A percentile compares a stretch with the other conserved stretches of the same genome.
Conservation (phyloP, 1,140 invertebrate genomes). For the Conus betulinus region DNA sequence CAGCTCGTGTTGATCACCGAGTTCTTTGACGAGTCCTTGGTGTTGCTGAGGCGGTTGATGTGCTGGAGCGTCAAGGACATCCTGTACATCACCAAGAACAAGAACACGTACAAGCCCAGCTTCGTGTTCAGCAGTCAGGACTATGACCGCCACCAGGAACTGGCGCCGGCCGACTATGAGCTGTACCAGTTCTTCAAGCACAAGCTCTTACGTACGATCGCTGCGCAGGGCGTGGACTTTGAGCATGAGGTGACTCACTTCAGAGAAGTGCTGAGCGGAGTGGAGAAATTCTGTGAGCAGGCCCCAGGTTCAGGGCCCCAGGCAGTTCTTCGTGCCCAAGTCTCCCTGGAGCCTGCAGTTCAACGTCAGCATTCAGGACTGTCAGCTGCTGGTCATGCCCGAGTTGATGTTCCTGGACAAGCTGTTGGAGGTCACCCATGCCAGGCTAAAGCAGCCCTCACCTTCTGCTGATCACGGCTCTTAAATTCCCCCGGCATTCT, state of each 20-base stretch:
- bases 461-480: too few species aligned
- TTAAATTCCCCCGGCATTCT: too few species aligned
- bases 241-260: conserved; percentile 57
- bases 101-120: conserved; percentile 43
- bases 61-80: conserved; percentile 70
- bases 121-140: conserved; percentile 46
- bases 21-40: conserved; percentile 67
- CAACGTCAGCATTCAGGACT: conserved; percentile 46
- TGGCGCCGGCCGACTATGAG: conserved; percentile 57
- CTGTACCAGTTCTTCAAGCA: conserved; percentile 58
- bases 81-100: conserved; percentile 64
- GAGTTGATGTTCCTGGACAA: conserved; percentile 53
- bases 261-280: conserved; percentile 44
- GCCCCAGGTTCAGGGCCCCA: neutral
- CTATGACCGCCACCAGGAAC: conserved; percentile 42
- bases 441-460: too few species aligned
- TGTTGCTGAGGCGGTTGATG: conserved; percentile 60
- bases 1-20: conserved; percentile 65
- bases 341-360: conserved; percentile 56
- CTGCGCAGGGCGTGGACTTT: conserved; percentile 50
- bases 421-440: conserved; percentile 1
- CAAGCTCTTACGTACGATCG: conserved; percentile 49
- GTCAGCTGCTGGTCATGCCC: conserved; percentile 50
- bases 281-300: conserved; percentile 50
- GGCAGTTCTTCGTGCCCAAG: conserved; percentile 28